Conservation (phyloP, 2,113 vertebrate genomes). For the Ivindomyrus marchei region DNA sequence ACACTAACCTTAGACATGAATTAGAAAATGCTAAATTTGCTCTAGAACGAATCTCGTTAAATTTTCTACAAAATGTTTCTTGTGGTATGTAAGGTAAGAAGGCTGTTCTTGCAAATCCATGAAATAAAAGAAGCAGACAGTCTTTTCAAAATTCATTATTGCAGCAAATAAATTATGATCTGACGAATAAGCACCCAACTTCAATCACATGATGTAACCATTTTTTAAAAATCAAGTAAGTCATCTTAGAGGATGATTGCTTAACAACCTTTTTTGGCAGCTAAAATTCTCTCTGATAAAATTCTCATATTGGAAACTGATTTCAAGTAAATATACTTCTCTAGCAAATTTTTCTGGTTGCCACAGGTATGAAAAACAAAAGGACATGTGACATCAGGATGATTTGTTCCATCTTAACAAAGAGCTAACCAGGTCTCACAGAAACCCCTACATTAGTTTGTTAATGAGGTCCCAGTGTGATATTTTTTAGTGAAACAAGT, state of each 20-base stretch:
- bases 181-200: neutral
- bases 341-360: neutral
- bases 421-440: constrained; percentile 43
- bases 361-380: neutral
- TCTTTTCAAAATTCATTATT: constrained; percentile 8
- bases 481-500: constrained; percentile 62
- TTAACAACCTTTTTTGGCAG: neutral
- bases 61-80: neutral
- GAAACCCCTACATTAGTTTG: constrained; percentile 46
- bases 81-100: constrained; percentile 31
- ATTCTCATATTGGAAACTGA: neutral
- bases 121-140: neutral
- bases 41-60: neutral
- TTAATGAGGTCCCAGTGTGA: constrained; percentile 61
- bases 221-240: neutral
- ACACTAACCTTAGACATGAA: constrained; percentile 21
- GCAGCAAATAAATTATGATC: constrained; percentile 3
- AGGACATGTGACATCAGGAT: constrained; percentile 26
- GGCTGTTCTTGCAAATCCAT: neutral
- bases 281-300: neutral
- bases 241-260: neutral
- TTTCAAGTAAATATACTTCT: neutral
- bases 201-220: neutral
- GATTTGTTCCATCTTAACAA: constrained; percentile 28
- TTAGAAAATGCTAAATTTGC: neutral